phyloP scores from a whole-genome alignment of 2,797 vertebrate species.

The Silurus aristotelis region DNA sequence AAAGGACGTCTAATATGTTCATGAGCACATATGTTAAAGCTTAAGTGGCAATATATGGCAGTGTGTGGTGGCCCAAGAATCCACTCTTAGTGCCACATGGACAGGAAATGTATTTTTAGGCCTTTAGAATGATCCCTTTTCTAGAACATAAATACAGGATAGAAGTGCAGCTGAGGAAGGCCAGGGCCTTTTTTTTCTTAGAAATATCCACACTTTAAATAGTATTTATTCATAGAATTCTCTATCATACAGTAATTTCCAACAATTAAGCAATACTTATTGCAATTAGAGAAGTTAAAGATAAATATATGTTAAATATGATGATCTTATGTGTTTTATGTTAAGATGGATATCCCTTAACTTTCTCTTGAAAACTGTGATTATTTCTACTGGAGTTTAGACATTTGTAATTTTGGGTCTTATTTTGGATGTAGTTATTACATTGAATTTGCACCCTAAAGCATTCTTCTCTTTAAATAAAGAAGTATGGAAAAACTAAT shows the following conservation, averaged over 20 bases:
- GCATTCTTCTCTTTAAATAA: neutral
- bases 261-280: slow-evolving; percentile 2
- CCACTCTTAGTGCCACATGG: slow-evolving; percentile 48
- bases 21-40: slow-evolving; percentile 33
- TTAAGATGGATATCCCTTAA: neutral
- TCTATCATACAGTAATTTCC: neutral
- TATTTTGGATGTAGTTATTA: neutral
- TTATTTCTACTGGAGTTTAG: neutral
- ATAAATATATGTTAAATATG: neutral
- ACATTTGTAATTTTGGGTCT: neutral
- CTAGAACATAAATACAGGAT: slow-evolving; percentile 54
- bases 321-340: neutral
- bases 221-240: neutral
- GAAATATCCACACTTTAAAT: neutral
- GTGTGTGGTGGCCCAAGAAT: slow-evolving; percentile 26
- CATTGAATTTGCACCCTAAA: neutral
- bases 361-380: neutral
- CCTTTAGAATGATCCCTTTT: slow-evolving; percentile 45
- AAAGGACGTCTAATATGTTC: slow-evolving; percentile 14
- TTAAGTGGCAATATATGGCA: slow-evolving; percentile 41
- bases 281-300: neutral
- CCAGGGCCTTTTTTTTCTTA: neutral
- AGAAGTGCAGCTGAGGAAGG: slow-evolving; percentile 33
- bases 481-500: neutral
- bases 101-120: slow-evolving; percentile 57